Conservation (phyloP, 2,797 vertebrate species). For the Siniperca undulata region DNA sequence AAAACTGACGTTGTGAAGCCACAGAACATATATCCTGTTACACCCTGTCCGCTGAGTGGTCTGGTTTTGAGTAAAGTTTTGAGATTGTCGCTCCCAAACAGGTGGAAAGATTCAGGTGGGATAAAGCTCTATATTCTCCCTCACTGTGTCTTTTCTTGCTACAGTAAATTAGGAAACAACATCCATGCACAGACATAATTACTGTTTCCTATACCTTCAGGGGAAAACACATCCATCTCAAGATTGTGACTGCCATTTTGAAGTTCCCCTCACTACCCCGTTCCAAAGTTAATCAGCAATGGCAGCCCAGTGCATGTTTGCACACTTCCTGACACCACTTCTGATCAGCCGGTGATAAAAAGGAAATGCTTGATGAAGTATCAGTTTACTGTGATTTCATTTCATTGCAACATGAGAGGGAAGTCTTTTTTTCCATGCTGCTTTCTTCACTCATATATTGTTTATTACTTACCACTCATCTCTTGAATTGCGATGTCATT, state of each 20-base stretch:
- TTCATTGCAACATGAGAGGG: conserved; percentile 29
- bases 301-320: conserved; percentile 26
- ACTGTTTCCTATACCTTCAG: conserved; percentile 25
- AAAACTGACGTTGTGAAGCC: conserved; percentile 25
- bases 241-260: conserved; percentile 23
- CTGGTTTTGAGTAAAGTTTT: conserved; percentile 14
- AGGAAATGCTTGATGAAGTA: conserved; percentile 40
- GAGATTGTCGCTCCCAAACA: conserved; percentile 28
- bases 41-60: conserved; percentile 20
- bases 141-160: conserved; percentile 5
- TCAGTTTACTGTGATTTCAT: conserved; percentile 51
- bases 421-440: neutral
- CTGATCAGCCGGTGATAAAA: conserved; percentile 50
- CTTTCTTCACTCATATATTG: neutral
- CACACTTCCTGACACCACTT: conserved; percentile 20
- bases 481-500: too few relatives aligned
- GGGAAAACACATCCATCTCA: conserved; percentile 22
- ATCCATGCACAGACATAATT: conserved; percentile 31
- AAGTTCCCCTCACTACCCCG: conserved; percentile 1
- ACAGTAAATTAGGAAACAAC: conserved; percentile 28
- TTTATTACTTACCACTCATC: neutral
- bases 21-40: conserved; percentile 37
- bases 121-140: conserved; percentile 21
- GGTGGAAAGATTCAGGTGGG: conserved; percentile 39
- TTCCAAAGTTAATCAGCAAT: conserved; percentile 40